These are phyloP conservation scores for Tachycineta bicolor DNA, from an alignment of 2,113 vertebrate genomes.

Conservation along the genomic window DNA sequence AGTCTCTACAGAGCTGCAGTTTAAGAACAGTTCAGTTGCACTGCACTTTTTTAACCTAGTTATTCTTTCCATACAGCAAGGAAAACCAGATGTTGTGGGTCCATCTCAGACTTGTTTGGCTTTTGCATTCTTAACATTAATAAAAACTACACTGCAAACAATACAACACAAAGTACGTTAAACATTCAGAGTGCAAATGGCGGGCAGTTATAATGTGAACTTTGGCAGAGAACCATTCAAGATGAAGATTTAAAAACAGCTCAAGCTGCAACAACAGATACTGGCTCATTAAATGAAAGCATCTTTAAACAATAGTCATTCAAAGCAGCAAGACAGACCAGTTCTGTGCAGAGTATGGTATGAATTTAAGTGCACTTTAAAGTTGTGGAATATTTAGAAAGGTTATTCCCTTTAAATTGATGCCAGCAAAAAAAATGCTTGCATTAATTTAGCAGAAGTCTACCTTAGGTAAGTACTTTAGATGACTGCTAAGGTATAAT, in stretches of 20 bases:
- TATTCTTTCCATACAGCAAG: conserved; percentile 31
- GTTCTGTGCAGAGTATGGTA: conserved; percentile 53
- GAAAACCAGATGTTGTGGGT: conserved; percentile 15
- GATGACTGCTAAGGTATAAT: conserved; percentile 8
- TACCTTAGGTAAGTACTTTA: conserved; percentile 25
- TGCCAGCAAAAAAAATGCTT: conserved; percentile 17
- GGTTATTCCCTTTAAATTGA: conserved; percentile 57
- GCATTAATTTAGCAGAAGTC: conserved; percentile 52
- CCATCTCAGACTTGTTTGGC: conserved; percentile 27
- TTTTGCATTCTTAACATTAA: conserved; percentile 48
- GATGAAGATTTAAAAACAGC: conserved; percentile 51
- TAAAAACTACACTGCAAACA: conserved; percentile 43
- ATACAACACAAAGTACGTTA: conserved; percentile 44
- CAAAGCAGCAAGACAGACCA: conserved; percentile 55
- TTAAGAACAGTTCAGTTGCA: conserved; percentile 11
- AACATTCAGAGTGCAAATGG: conserved; percentile 58
- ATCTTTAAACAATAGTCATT: conserved; percentile 46
- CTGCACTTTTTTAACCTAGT: not conserved
- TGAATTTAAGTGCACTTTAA: conserved; percentile 71
- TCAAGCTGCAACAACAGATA: conserved; percentile 55
- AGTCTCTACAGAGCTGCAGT: conserved; percentile 21
- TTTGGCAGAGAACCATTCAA: conserved; percentile 59
- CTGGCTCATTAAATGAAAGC: conserved; percentile 59
- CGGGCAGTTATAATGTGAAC: conserved; percentile 36
- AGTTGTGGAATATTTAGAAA: conserved; percentile 47